A percentile compares a stretch with the other conserved stretches of the same genome.
These are phyloP conservation scores for Gila orcuttii DNA, from an alignment of 2,113 vertebrate genomes.

Conservation along the genomic window DNA sequence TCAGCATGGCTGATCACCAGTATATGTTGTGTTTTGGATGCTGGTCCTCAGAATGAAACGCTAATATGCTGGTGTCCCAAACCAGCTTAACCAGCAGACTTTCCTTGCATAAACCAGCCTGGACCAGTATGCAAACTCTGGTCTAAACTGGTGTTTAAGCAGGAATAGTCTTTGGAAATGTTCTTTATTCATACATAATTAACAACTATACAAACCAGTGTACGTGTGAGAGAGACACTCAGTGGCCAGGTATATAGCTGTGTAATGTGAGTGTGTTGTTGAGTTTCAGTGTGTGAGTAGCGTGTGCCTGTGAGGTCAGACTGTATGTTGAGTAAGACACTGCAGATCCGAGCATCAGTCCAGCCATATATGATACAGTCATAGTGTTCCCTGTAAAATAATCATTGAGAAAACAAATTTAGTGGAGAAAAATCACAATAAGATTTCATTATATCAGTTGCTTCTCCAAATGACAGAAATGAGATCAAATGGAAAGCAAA, in stretches of 20 bases:
- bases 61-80: not conserved
- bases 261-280: constrained; percentile 42
- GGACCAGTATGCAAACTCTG: not conserved
- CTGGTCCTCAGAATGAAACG: not conserved
- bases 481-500: too few relatives aligned
- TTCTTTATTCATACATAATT: not conserved
- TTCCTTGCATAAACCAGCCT: not conserved
- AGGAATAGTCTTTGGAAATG: not conserved
- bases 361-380: constrained; percentile 97
- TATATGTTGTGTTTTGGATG: not conserved
- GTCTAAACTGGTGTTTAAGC: not conserved
- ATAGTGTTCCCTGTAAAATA: constrained; percentile 86
- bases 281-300: not conserved
- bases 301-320: constrained; percentile 72
- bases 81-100: not conserved
- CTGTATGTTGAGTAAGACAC: constrained; percentile 93
- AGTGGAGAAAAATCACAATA: not conserved
- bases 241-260: constrained; percentile 28
- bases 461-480: not conserved
- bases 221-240: not conserved
- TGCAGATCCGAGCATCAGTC: constrained; percentile 91
- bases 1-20: not conserved
- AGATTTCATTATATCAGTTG: not conserved
- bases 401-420: not conserved
- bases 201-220: not conserved